Base-by-base conservation (phyloP, 2,113 vertebrate genomes). In the Microtus pennsylvanicus region DNA sequence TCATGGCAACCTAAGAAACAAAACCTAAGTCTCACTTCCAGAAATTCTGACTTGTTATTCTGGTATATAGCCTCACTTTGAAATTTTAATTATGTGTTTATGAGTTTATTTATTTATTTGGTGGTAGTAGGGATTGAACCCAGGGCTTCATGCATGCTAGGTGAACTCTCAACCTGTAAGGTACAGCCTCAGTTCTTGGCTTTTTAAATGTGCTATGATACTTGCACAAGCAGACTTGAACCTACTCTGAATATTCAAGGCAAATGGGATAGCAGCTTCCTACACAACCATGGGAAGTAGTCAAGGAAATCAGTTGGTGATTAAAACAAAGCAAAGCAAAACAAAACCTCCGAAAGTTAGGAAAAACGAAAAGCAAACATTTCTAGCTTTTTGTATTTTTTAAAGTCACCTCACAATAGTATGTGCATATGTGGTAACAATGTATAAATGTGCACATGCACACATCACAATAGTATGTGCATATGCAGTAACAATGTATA, bases 11-110 rank as follows among this genome's bases (percentile, higher is more conserved):
- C 80, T 45, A 69, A 90, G 78, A 50, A 80, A 35, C 38, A 69
- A 42, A 52, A 74, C 28, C 19, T 67, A 2, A 33, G 13, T 87
- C 72, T 91, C n/a, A 70, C 21, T 4, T 92, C 12, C 28, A 91
- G 11, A 89, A 90, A 75, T 93, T 91, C 47, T n/a, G 35, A 91
- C 58, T 94, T 77, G 35, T 81, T 95, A n/a, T 70, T 65, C n/a
- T 16, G 30, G 30, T 30, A n/a, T 33, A 65, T 7, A 91, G 52
- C 7, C 33, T n/a, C 28, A 77, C 28, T 58, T 45, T 85, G 13
- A 19, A 16, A 75, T 76, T 69, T 80, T 77, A 24, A 61, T 61
- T 45, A 26, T 72, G 42, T 47, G 38, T 85, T 26, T 24, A n/a
- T 81, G 9, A 13, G 14, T 35, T 5, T 47, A 58, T 63, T 28